Evolutionary conservation across 1,140 invertebrate genomes (phyloP), one percentile per base, ranked within the genome.

Genomic region (Cydia pomonella): DNA sequence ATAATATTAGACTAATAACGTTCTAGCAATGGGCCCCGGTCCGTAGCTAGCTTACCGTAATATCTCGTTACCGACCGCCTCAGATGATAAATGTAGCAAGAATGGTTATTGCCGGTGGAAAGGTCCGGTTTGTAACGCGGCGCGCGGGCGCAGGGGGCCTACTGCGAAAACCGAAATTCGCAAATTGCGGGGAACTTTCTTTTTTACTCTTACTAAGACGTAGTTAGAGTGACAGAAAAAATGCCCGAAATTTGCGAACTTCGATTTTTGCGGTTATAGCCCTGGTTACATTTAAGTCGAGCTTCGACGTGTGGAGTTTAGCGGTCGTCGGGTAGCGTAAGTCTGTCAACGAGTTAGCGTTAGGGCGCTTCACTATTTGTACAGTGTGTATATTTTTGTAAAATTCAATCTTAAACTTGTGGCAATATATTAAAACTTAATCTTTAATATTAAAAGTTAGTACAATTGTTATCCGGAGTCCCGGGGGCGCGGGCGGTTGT

Each of bases 361-460:
- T 84, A 88, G 84, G 82, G 85, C 86, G 87, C 87, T 86, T 86
- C 82, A 86, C 88, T 87, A 86, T 84, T 87, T 92, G 89, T 91
- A 91, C 84, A 92, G 88, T 89, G 82, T 92, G 90, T 92, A 92
- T 92, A 92, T 92, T 92, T 91, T 92, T 92, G 89, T 92, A 92
- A 91, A 91, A 90, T 91, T 92, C 86, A 87, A 84, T 89, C 85
- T 87, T 69, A 38, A 84, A 88, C 86, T 87, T 82, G 88, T 90
- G 90, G 90, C 90, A 91, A 92, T 92, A 92, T 89, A 59, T 73
- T 53, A 29, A 83, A 90, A 88, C 87, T 83, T 82, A 84, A 86
- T 88, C 84, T 89, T 82, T 91, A 85, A 87, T 86, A 86, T 85
- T 84, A 82, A 84, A 84, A 84, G 75, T 84, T 89, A 90, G 86